A percentile compares a stretch with the other conserved stretches of the same genome.
phyloP scores from a whole-genome alignment of 2,113 vertebrate species.

The Noctilio leporinus region DNA sequence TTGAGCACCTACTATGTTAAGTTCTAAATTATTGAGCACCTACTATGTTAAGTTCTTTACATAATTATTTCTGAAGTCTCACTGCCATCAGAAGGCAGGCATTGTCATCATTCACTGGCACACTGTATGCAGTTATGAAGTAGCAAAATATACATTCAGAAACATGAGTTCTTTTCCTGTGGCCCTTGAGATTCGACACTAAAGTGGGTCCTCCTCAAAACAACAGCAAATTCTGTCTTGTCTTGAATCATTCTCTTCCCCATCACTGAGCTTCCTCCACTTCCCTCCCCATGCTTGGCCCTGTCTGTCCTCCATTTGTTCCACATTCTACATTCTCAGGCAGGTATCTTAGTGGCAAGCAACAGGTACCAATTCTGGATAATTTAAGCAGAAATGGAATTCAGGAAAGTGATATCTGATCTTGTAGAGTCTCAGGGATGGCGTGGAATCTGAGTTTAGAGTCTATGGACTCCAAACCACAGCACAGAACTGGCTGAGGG shows the following conservation, averaged over 20 bases:
- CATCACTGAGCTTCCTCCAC: not conserved
- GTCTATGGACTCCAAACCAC: not conserved
- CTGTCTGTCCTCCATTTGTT: not conserved
- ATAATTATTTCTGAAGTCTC: not conserved
- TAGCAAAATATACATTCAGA: not conserved
- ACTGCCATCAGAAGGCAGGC: not conserved
- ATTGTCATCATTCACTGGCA: not conserved
- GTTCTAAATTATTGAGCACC: not conserved
- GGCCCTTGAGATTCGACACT: not conserved
- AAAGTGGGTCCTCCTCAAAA: not conserved
- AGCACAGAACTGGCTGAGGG: not conserved
- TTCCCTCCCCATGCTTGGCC: not conserved
- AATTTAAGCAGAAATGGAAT: not conserved
- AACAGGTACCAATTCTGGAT: slow-evolving; percentile 18
- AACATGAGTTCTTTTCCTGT: not conserved
- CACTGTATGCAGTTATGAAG: not conserved
- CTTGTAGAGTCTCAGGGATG: not conserved
- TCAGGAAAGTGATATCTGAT: not conserved
- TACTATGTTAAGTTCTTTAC: not conserved
- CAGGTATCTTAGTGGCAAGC: not conserved
- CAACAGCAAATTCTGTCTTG: not conserved
- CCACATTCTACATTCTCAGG: not conserved
- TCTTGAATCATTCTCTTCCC: not conserved
- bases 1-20: not conserved
- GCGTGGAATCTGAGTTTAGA: not conserved